Percentiles rank a stretch among this genome's conserved stretches.
Conservation (phyloP, 2,888 invertebrate genomes). For the Cactoblastis cactorum region DNA sequence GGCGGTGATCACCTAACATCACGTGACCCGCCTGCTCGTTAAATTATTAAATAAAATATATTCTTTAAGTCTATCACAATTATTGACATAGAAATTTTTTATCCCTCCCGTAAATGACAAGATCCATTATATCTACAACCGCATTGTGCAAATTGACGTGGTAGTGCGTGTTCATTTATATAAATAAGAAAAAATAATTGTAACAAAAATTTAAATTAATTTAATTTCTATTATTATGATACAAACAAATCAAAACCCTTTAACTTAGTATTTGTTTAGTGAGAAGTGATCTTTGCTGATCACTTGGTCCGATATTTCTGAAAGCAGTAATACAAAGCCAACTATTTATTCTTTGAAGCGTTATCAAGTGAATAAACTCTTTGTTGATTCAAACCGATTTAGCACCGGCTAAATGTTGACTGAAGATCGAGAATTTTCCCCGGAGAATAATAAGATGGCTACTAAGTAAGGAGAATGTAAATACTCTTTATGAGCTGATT, state of each 20-base stretch:
- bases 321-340: neutral
- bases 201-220: too few species aligned
- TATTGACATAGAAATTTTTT: too few species aligned
- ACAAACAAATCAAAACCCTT: neutral
- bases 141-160: too few species aligned
- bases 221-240: too few species aligned
- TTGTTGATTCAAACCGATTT: conserved; percentile 7
- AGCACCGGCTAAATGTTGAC: neutral
- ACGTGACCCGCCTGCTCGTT: too few species aligned
- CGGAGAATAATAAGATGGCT: neutral
- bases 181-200: too few species aligned
- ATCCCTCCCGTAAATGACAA: too few species aligned
- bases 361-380: conserved; percentile 9
- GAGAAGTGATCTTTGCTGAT: neutral
- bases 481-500: neutral
- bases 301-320: neutral
- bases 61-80: too few species aligned
- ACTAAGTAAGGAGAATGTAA: neutral
- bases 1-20: too few species aligned
- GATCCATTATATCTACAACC: too few species aligned
- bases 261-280: neutral
- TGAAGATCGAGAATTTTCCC: neutral
- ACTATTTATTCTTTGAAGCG: conserved; percentile 6
- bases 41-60: too few species aligned
- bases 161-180: too few species aligned